Evolutionary conservation across 2,888 invertebrate genomes (phyloP), one percentile per base, ranked within the genome.

Genomic region (Lepidocyrtinus sp.): DNA sequence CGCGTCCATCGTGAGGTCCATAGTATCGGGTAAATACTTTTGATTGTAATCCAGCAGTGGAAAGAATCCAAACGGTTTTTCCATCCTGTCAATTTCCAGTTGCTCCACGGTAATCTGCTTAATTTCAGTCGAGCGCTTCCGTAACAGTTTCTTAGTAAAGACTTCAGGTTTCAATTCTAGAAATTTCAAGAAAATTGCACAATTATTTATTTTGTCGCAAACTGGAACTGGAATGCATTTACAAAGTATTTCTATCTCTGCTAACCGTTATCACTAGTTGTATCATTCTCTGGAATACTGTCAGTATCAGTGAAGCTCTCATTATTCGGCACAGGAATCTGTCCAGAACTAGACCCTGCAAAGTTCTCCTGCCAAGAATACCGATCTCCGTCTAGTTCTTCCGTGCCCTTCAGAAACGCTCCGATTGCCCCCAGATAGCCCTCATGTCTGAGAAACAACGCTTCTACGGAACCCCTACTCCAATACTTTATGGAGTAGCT

Each of bases 21-120:
- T 93, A 27, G 96, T 96, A 89, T 99, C 98, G 0, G 98, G 96
- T 88, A 92, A 92, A 90, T 98, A 98, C 87, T 92, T 91, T 85
- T 91, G 91, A 72, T 94, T 93, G 89, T 96, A 93, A 36, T 36
- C 91, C 81, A 98, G 90, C 86, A 98, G 90, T 5, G 94, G 94
- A 88, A 95, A 95, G 84, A 91, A 91, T 5, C 91, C 90, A 71
- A 94, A 90, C 76, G 90, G 90, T 85, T 90, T 90, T 85, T 91
- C 90, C 86, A 90, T 89, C 46, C 90, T 88, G 86, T 92, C 91
- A 83, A 92, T 88, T 87, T 92, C 92, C 78, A 92, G 87, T 87
- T 90, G 90, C 87, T 91, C 91, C 75, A 91, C 88, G 63, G 85
- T 87, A n/a, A 82, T 78, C 55, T 71, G 82, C 9, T 73, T 2